Base-by-base conservation (phyloP, 2,797 vertebrate species). In the Prionace glauca region DNA sequence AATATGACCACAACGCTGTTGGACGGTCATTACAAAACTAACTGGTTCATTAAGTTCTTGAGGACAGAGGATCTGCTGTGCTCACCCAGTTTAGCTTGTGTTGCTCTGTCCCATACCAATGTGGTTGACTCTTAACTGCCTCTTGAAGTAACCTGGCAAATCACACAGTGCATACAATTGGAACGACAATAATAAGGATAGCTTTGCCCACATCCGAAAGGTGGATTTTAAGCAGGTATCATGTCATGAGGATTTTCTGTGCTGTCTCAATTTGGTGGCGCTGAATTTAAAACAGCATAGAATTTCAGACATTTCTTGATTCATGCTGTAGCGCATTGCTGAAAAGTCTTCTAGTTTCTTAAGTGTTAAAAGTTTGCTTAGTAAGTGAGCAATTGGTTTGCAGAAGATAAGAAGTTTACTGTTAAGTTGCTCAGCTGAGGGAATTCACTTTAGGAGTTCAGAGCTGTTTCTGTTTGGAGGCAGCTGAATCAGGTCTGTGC, bases 311-410 rank as follows among this genome's bases (percentile, higher is more conserved):
- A 10, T 67, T 9, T 92, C 62, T 24, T 69, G n/a, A 67, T 69
- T 92, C n/a, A 69, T 2, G 3, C 32, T 92, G 90, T 11, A 36
- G n/a, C 65, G 26, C 32, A 8, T 41, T n/a, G n/a, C 62, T 41
- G 36, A 18, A 0, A 92, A 20, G 20, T 84, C 20, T 84, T 84
- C 79, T 41, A 41, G 36, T 81, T 92, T 92, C n/a, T 67, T 36
- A 36, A 67, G 11, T 32, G 32, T 62, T 91, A 91, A 60, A 65
- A n/a, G 90, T 92, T 92, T 22, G 16, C n/a, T 92, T 67, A 67
- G 62, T 92, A 67, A 92, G 65, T 92, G 62, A 92, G n/a, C 90
- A n/a, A 92, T 92, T 91, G 32, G 56, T 91, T 92, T 92, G 90
- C 65, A 67, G 90, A 69, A 92, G 36, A 69, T 92, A 36, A 36